Evolutionary conservation across 2,797 vertebrate species (phyloP).

Genomic region (Melopsittacus undulatus): DNA sequence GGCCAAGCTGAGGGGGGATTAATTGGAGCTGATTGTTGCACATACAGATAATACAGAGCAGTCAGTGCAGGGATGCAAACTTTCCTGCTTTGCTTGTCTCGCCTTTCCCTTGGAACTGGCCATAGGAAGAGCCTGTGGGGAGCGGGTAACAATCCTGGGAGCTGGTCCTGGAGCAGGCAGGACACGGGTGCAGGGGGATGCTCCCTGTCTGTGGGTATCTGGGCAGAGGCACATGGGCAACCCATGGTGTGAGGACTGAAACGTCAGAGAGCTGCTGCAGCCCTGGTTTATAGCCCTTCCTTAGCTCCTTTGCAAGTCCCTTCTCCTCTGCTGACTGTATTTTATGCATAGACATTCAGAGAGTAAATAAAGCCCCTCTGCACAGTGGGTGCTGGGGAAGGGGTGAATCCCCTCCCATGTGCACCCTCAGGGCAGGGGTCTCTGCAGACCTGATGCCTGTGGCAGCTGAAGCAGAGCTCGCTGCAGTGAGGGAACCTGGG

Average conservation of each 20-base stretch:
- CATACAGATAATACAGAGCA: neutral
- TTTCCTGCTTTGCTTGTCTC: neutral
- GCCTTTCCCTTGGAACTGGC: neutral
- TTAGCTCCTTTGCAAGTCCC: neutral
- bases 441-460: neutral
- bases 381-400: neutral
- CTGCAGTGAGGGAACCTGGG: neutral
- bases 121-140: neutral
- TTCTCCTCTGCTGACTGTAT: neutral
- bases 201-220: neutral
- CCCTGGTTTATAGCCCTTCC: neutral
- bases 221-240: neutral
- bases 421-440: neutral
- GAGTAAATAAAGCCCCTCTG: neutral
- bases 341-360: neutral
- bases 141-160: neutral
- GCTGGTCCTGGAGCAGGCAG: neutral
- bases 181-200: rapidly evolving
- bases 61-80: neutral
- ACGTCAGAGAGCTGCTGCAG: neutral
- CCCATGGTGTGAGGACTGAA: neutral
- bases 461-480: rapidly evolving
- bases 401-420: neutral
- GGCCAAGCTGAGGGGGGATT: conserved; percentile 72
- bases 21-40: conserved; percentile 74